Base-by-base conservation (phyloP, 2,888 invertebrate species). In the Dione juno region DNA sequence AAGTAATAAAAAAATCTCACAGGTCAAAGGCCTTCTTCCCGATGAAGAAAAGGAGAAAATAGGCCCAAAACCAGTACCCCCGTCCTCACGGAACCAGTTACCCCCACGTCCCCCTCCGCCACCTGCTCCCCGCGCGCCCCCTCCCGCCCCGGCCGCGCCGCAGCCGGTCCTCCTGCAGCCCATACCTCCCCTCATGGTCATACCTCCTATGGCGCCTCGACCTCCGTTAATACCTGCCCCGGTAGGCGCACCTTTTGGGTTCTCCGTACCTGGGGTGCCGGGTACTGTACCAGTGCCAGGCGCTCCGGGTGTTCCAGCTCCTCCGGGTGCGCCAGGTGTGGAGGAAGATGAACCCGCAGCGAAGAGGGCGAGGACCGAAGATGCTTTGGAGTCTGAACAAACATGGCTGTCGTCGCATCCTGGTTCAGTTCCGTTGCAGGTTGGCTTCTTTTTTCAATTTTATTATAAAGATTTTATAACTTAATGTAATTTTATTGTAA, bases 31-130 rank as follows among this genome's bases (percentile, higher is more conserved):
- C 3, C 94, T 99, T 7, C 91, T 99, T 74, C 98, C 98, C 0
- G 99, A 99, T 83, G 98, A 98, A 84, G 98, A 98, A 85, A 99
- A 99, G 81, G 99, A 99, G 84, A 98, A 98, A 89, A 99, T 99
- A 78, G 99, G 99, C 0, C 99, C 98, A 0, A 97, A 96, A 89
- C 97, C 97, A 2, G 96, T 96, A 67, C 69, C 82, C 0, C 83
- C 87, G 70, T 79, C 84, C 67, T 66, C 75, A 63, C 59, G 75
- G 68, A 52, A 73, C 48, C 40, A 75, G 66, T 84, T 48, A 81
- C 81, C 61, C 59, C 74, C 72, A 71, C 76, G 74, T 37, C 77
- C 82, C 79, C 71, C 77, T 52, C 79, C 78, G 59, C 75, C 79
- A 75, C 61, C 74, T 67, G 11, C 77, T 71, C 21, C 79, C 75